These are phyloP conservation scores for Rostratula benghalensis DNA, from an alignment of 2,113 vertebrate genomes.

Conservation along the genomic window DNA sequence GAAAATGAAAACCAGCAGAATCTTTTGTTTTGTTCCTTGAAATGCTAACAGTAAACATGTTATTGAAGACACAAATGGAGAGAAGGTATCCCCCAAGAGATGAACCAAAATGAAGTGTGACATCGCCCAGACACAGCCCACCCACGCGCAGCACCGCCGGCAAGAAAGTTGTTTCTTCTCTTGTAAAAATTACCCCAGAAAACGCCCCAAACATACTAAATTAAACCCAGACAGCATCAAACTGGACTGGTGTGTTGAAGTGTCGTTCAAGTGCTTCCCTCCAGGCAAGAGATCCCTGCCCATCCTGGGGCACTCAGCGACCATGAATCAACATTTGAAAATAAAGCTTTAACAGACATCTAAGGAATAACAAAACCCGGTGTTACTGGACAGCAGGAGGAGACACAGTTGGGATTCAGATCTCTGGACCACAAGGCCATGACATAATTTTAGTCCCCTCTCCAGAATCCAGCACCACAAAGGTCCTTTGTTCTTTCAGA, in stretches of 20 bases:
- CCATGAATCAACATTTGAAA: background rate
- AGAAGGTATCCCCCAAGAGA: background rate
- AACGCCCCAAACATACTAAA: background rate
- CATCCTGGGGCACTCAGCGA: fast-evolving
- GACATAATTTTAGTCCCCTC: background rate
- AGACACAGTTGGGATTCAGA: background rate
- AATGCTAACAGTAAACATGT: background rate
- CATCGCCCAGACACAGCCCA: background rate
- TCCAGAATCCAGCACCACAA: background rate
- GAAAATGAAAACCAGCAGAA: background rate
- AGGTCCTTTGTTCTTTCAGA: background rate
- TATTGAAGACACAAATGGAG: background rate
- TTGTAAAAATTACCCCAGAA: background rate
- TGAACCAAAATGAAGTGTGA: fast-evolving
- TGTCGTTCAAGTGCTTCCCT: background rate
- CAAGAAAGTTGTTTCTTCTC: background rate
- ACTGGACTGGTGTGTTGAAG: background rate
- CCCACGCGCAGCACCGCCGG: background rate
- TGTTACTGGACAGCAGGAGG: background rate
- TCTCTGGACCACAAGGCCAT: too few relatives aligned
- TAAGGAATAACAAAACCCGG: background rate
- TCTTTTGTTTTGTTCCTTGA: background rate
- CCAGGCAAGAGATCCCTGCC: background rate
- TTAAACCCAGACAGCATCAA: background rate
- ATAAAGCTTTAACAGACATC: background rate